Evolutionary conservation across 2,888 invertebrate species (phyloP).

Genomic region (Dicycla oo): DNA sequence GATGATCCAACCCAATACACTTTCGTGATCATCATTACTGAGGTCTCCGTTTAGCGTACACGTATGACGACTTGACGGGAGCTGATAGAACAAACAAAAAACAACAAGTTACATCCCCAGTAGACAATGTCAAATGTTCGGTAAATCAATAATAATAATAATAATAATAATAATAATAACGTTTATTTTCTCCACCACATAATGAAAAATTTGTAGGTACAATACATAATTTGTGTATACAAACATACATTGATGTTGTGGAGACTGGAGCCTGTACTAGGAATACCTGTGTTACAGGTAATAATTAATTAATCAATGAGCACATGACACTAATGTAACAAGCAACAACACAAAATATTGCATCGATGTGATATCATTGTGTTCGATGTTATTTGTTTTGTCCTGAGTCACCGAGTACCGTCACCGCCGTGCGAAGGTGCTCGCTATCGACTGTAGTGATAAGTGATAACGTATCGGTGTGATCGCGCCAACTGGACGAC

Average conservation of each 20-base stretch:
- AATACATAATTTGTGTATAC: too few species aligned
- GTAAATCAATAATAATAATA: too few species aligned
- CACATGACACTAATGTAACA: conserved; percentile 2
- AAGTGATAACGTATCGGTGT: conserved; percentile 39
- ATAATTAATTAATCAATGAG: too few species aligned
- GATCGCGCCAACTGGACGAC: conserved; percentile 25
- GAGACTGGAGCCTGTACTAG: too few species aligned
- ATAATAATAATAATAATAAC: too few species aligned
- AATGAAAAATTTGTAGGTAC: too few species aligned
- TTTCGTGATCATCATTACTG: neutral
- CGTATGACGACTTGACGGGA: too few species aligned
- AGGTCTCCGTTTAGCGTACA: neutral
- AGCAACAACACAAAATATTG: conserved; percentile 9
- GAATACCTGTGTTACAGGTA: too few species aligned
- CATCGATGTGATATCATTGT: conserved; percentile 30
- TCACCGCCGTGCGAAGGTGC: conserved; percentile 19
- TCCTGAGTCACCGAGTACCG: conserved; percentile 38
- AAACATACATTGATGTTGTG: too few species aligned
- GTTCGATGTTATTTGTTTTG: conserved; percentile 25
- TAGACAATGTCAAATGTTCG: conserved; percentile 19
- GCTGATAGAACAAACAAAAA: neutral
- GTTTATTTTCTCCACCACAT: too few species aligned
- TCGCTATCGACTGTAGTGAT: conserved; percentile 23
- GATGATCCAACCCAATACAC: neutral
- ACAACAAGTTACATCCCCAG: conserved; percentile 8